These are phyloP conservation scores for Murina feae DNA, from an alignment of 2,113 vertebrate species.

Conservation along the genomic window DNA sequence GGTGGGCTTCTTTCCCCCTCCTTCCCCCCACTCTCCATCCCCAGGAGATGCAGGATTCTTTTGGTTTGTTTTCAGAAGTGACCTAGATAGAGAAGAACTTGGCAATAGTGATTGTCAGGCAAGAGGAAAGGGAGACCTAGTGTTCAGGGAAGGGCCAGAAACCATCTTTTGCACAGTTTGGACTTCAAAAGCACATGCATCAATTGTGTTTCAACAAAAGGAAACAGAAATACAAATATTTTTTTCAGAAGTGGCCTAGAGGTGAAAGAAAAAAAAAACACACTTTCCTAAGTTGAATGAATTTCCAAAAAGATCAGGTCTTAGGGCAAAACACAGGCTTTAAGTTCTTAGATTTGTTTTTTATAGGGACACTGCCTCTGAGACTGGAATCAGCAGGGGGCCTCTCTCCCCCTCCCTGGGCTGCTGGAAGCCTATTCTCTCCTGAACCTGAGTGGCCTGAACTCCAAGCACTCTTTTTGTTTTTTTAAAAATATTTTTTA, in stretches of 20 bases:
- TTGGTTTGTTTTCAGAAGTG: not conserved
- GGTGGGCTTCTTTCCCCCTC: not conserved
- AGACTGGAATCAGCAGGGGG: too few species aligned
- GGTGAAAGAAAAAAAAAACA: not conserved
- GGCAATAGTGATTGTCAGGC: not conserved
- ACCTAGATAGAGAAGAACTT: not conserved
- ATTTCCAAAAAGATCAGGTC: not conserved
- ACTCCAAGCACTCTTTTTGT: too few species aligned
- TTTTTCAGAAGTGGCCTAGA: not conserved
- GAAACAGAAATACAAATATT: not conserved
- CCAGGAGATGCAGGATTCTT: not conserved
- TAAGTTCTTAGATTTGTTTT: not conserved
- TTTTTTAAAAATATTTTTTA: too few species aligned
- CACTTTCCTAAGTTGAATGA: not conserved
- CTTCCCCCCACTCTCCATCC: fast-evolving
- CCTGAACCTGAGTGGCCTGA: not conserved
- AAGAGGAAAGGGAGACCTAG: not conserved
- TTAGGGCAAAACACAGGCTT: not conserved
- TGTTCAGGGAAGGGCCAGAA: not conserved
- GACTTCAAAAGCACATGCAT: not conserved
- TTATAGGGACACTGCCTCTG: fast-evolving
- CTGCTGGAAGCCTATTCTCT: not conserved
- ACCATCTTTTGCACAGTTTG: not conserved
- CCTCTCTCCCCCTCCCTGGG: fast-evolving
- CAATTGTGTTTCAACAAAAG: not conserved